Percentiles rank a stretch among this genome's conserved stretches.
Evolutionary conservation across 2,113 vertebrate genomes (phyloP).

Genomic region (Sigmodon hispidus): DNA sequence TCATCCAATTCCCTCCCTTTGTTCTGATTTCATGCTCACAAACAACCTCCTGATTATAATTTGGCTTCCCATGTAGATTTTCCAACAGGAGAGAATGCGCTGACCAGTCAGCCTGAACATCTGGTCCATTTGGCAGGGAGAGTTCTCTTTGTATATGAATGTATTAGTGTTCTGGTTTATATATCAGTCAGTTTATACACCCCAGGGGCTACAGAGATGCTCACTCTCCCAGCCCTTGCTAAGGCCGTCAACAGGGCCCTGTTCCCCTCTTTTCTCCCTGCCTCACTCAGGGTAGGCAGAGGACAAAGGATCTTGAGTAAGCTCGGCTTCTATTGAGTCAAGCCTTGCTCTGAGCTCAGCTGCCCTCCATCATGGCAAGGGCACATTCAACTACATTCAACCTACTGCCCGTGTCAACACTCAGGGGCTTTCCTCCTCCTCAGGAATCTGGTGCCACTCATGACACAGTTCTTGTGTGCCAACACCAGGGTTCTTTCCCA

Average conservation of each 20-base stretch:
- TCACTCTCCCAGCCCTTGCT: constrained; percentile 49
- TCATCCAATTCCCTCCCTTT: constrained; percentile 70
- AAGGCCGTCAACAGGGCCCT: not conserved
- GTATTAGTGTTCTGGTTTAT: constrained; percentile 74
- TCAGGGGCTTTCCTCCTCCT: not conserved
- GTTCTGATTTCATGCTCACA: constrained; percentile 79
- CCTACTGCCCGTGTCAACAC: too few species aligned
- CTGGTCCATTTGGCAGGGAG: constrained; percentile 78
- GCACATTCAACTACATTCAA: too few species aligned
- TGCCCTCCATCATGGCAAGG: not conserved
- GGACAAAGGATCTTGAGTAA: not conserved
- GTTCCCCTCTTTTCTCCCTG: not conserved
- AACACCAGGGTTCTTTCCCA: not conserved
- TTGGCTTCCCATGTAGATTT: constrained; percentile 76
- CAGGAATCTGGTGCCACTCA: not conserved
- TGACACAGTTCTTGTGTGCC: not conserved
- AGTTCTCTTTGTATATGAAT: constrained; percentile 72
- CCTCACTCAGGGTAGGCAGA: constrained; percentile 26
- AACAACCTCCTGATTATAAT: constrained; percentile 79
- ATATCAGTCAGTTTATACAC: constrained; percentile 65
- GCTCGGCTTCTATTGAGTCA: not conserved
- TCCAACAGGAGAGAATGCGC: constrained; percentile 76
- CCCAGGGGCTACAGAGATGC: constrained; percentile 48
- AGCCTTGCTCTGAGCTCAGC: not conserved
- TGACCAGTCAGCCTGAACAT: constrained; percentile 79